phyloP scores from a whole-genome alignment of 2,888 invertebrate genomes.

The Napeogenes sylphis region DNA sequence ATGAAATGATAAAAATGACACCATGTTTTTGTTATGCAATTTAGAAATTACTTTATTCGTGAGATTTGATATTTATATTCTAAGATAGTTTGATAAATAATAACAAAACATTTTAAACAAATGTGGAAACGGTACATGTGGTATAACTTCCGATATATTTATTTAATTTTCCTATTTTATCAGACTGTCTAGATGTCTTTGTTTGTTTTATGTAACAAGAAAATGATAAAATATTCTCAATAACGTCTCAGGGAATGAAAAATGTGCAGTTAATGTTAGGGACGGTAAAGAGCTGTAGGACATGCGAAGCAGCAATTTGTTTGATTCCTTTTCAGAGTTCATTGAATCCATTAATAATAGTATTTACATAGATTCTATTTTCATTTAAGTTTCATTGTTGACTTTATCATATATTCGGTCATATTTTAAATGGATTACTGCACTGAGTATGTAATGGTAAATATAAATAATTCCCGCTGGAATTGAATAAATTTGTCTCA shows the following conservation, averaged over 20 bases:
- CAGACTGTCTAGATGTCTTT: neutral
- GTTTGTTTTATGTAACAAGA: neutral
- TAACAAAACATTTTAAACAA: too few species aligned
- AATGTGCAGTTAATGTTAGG: neutral
- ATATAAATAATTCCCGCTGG: too few species aligned
- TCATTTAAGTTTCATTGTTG: neutral
- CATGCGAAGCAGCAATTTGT: constrained; percentile 7
- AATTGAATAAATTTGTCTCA: too few species aligned
- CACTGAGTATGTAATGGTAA: too few species aligned
- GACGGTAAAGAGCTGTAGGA: neutral
- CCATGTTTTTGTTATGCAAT: neutral
- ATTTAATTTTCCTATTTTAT: too few species aligned
- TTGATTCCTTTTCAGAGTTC: constrained; percentile 2
- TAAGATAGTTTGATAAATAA: too few species aligned
- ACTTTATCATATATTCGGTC: neutral
- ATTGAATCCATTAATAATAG: neutral
- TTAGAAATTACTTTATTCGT: too few species aligned
- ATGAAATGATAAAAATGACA: constrained; percentile 16
- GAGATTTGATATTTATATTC: too few species aligned
- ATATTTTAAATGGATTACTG: too few species aligned
- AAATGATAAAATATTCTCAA: neutral
- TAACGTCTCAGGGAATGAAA: neutral
- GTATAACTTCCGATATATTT: too few species aligned
- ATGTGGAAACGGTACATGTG: too few species aligned
- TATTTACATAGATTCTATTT: too few species aligned